Evolutionary conservation across 1,140 invertebrate species (phyloP), one percentile per base, ranked within the genome.

Genomic region (Pseudomyrmex pallidus): DNA sequence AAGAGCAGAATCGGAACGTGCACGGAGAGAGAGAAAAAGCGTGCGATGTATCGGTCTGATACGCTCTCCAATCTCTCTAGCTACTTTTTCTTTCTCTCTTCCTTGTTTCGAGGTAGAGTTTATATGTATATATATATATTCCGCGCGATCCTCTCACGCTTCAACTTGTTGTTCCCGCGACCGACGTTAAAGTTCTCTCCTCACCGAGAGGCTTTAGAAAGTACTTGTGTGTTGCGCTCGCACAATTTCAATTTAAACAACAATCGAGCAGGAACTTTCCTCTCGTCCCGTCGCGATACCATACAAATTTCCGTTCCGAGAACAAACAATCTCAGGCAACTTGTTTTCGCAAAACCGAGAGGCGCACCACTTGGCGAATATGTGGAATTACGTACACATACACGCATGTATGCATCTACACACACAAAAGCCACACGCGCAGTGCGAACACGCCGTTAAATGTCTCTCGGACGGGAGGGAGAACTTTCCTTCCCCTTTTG

Each of bases 21-120:
- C 25, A 10, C 4, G 20, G 48, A 57, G 76, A 35, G 35, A 12
- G 50, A 62, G 62, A 46, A 46, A 77, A 50, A 70, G 64, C 74
- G 76, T 68, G 44, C 20, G 63, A 57, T 59, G 20, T n/a, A 15
- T 20, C 57, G 17, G 35, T 17, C 54, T 57, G 61, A 20, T 48
- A 2, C 35, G n/a, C 20, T 50, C n/a, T n/a, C 15, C 52, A n/a
- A 20, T 74, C 22, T 48, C 72, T 62, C 13, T 59, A 15, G 44
- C 46, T 74, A 46, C 13, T n/a, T 35, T 35, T 22, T 15, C 44
- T 5, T n/a, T 48, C 72, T n/a, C 12, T 13, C 22, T n/a, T n/a
- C 13, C 15, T 13, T 1, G 1, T 46, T 12, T 35, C 20, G 72
- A 74, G 72, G 20, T 74, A 74, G 61, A 17, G 15, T 10, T 8